Conservation (phyloP, 2,113 vertebrate genomes). For the Gavialis gangeticus region DNA sequence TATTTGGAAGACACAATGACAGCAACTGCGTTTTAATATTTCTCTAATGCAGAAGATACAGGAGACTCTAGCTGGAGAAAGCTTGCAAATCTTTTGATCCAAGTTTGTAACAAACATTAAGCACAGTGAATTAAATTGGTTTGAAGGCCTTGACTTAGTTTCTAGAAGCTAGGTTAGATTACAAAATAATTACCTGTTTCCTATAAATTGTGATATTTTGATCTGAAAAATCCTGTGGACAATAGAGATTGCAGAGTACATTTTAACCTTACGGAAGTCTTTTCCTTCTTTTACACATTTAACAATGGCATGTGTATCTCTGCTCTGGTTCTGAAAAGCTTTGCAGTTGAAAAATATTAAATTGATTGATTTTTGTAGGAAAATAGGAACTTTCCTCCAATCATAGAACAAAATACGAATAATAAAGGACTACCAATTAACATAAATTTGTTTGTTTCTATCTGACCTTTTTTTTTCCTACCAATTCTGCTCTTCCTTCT, state of each 20-base stretch:
- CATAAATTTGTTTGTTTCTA: neutral
- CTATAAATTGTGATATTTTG: neutral
- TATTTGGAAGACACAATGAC: too few species aligned
- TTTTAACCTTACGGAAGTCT: neutral
- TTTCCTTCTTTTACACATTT: neutral
- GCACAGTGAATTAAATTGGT: too few species aligned
- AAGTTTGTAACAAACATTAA: too few species aligned
- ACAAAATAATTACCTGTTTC: too few species aligned
- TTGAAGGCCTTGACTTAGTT: too few species aligned
- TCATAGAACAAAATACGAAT: neutral
- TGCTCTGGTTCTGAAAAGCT: neutral
- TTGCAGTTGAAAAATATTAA: neutral
- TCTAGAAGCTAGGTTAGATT: too few species aligned
- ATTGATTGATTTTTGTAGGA: neutral
- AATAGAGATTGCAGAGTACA: neutral
- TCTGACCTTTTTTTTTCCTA: too few species aligned
- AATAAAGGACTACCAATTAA: rapidly evolving
- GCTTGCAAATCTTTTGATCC: too few species aligned
- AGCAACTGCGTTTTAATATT: too few species aligned
- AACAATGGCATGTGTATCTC: neutral
- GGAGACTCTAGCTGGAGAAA: too few species aligned
- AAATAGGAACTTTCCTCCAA: neutral
- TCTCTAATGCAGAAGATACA: too few species aligned
- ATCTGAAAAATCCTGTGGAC: neutral
- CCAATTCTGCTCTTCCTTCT: too few species aligned